phyloP scores from a whole-genome alignment of 2,113 vertebrate species.

The Ameiurus melas region DNA sequence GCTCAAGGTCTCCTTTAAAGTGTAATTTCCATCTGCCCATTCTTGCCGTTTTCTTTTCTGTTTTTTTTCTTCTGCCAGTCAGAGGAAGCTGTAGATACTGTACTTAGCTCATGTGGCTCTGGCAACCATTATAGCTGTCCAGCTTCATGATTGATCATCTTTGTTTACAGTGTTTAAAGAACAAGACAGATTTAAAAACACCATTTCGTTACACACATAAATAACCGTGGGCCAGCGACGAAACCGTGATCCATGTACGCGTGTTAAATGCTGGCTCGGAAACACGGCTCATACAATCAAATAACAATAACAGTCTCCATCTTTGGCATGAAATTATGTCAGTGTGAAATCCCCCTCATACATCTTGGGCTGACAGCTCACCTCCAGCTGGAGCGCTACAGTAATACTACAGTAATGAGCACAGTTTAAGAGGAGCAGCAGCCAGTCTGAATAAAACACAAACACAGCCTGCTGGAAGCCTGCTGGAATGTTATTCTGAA shows the following conservation, averaged over 20 bases:
- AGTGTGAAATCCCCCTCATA: constrained; percentile 68
- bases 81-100: constrained; percentile 17
- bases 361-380: constrained; percentile 77
- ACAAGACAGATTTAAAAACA: constrained; percentile 75
- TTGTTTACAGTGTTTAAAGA: constrained; percentile 80
- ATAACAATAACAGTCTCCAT: constrained; percentile 77
- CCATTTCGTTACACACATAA: constrained; percentile 69
- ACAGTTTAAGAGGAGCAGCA: constrained; percentile 32
- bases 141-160: constrained; percentile 76
- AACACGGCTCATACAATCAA: constrained; percentile 70
- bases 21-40: not conserved
- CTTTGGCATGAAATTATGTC: constrained; percentile 78
- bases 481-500: not conserved
- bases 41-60: not conserved
- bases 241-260: constrained; percentile 65
- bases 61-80: not conserved
- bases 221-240: constrained; percentile 65
- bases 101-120: constrained; percentile 59
- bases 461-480: not conserved
- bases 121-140: constrained; percentile 75
- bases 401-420: constrained; percentile 43
- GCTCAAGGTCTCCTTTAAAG: not conserved
- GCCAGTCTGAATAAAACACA: not conserved
- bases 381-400: constrained; percentile 70
- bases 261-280: constrained; percentile 64